Evolutionary conservation across 1,140 invertebrate genomes (phyloP), one percentile per base, ranked within the genome.

Genomic region (Hyles vespertilio): DNA sequence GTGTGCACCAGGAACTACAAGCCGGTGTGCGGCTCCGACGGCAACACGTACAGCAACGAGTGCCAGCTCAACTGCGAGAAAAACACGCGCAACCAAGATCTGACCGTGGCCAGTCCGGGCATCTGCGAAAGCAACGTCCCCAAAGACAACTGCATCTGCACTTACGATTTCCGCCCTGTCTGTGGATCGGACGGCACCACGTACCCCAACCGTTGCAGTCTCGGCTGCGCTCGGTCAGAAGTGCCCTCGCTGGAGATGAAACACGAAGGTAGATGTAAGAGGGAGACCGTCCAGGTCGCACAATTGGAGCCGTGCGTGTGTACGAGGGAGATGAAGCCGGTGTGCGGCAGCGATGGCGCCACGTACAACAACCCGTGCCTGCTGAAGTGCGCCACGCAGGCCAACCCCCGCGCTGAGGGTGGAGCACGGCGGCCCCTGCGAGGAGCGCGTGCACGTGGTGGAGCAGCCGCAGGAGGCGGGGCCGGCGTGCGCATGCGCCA

Each of bases 1-100:
- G 73, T 80, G 0, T 92, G 91, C 65, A 84, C 89, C 8, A 76
- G 88, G 32, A 85, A 89, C 53, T 77, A 79, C 40, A 68, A 79
- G 2, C 90, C 89, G 0, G 89, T 92, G 1, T 92, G 91, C 69
- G 91, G 79, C 5, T 81, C 76, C 49, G 85, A 92, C 65, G 67
- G 80, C 12, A 62, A 68, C 2, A 90, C 90, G 2, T 91, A 91
- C 67, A 49, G 64, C 47, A 92, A 92, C 73, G 69, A 76, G 1
- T 92, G 91, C 59, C 49, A 79, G 34, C 83, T 90, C 45, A 67
- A 87, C 2, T 92, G 91, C 61, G 71, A 63, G 0, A 58, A 54
- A 36, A 10, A 40, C 4, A 51, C 32, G 2, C 43, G 5, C 5
- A 44, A 44, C 5, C 22, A 9, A 6, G 52, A 54, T 12, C 40